A percentile compares a stretch with the other conserved stretches of the same genome.
Evolutionary conservation across 2,888 invertebrate genomes (phyloP).

Genomic region (Macrosoma leucophasiata): DNA sequence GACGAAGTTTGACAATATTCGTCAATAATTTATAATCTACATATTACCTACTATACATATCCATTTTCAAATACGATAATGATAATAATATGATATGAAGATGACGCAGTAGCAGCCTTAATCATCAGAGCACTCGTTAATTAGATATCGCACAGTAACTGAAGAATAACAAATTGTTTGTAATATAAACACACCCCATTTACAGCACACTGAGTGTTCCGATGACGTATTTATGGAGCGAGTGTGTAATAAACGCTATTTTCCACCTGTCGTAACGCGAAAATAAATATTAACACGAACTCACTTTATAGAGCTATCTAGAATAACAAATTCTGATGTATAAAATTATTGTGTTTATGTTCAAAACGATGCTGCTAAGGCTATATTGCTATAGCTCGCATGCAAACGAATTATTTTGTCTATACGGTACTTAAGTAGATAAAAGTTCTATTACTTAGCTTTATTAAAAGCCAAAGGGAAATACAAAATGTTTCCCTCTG

Average conservation of each 20-base stretch:
- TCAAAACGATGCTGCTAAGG: slow-evolving; percentile 15
- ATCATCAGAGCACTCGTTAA: slow-evolving; percentile 18
- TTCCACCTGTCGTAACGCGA: slow-evolving; percentile 51
- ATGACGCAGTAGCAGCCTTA: too few species aligned
- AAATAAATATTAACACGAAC: slow-evolving; percentile 28
- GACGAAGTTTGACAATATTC: too few species aligned
- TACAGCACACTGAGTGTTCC: slow-evolving; percentile 35
- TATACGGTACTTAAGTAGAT: too few species aligned
- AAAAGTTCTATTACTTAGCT: too few species aligned
- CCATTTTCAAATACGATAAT: too few species aligned
- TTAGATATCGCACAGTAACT: slow-evolving; percentile 17
- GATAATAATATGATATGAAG: too few species aligned
- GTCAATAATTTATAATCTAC: too few species aligned
- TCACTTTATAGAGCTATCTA: slow-evolving; percentile 32
- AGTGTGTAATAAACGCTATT: slow-evolving; percentile 38
- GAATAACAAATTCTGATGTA: slow-evolving; percentile 32
- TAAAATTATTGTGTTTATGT: slow-evolving; percentile 34
- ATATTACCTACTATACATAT: too few species aligned
- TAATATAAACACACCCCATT: slow-evolving; percentile 48
- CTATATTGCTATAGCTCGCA: slow-evolving; percentile 6
- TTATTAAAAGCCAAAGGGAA: too few species aligned
- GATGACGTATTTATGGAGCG: slow-evolving; percentile 49
- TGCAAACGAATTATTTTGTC: too few species aligned
- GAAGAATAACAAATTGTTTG: slow-evolving; percentile 30
- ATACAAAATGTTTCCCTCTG: too few species aligned